Evolutionary conservation across 2,797 vertebrate genomes (phyloP).

Genomic region (Onychomys arenicola): DNA sequence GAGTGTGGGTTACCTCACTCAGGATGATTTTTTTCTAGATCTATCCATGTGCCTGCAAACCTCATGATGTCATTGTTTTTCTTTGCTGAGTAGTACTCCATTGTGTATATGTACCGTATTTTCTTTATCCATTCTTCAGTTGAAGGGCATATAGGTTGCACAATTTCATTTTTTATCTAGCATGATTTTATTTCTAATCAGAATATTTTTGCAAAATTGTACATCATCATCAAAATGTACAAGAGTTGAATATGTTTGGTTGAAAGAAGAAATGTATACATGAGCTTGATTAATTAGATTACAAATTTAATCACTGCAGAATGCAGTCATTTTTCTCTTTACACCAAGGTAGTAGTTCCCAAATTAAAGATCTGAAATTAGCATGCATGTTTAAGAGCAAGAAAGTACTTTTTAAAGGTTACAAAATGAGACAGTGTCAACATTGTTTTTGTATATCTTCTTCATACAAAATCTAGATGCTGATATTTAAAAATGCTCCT

Average conservation of each 20-base stretch:
- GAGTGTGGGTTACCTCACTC: no score
- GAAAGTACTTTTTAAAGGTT: slow-evolving; percentile 22
- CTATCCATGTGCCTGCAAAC: no score
- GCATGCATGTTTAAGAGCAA: not conserved
- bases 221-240: not conserved
- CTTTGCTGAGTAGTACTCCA: no score
- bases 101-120: no score
- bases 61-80: no score
- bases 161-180: not conserved
- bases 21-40: no score
- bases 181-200: not conserved
- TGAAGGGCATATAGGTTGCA: no score
- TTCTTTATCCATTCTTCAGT: no score
- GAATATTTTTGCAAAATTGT: not conserved
- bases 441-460: not conserved
- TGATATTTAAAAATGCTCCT: slow-evolving; percentile 53
- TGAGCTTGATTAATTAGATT: not conserved
- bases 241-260: not conserved
- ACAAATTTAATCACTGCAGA: not conserved
- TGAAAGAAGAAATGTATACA: not conserved
- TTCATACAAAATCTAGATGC: slow-evolving; percentile 51
- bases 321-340: not conserved
- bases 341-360: not conserved
- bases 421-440: slow-evolving; percentile 12
- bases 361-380: slow-evolving; percentile 37